phyloP scores from a whole-genome alignment of 2,797 vertebrate species.

The Acanthopagrus latus region DNA sequence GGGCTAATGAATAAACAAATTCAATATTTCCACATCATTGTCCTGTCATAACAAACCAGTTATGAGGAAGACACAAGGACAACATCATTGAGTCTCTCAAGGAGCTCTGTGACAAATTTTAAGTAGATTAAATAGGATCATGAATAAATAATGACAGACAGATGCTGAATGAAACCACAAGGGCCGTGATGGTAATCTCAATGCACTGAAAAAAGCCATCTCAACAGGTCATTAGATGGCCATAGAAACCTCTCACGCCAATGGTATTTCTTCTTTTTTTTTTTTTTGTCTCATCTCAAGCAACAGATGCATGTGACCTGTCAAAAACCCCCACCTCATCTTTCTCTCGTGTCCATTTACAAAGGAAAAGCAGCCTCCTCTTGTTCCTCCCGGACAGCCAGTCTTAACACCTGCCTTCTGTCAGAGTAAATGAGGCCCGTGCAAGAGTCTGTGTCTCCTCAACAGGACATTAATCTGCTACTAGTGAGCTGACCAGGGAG shows the following conservation, averaged over 20 bases:
- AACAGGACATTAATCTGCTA: slow-evolving; percentile 82
- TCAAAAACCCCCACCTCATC: slow-evolving; percentile 48
- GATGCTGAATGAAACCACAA: slow-evolving; percentile 49
- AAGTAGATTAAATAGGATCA: slow-evolving; percentile 42
- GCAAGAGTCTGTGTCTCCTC: slow-evolving; percentile 74
- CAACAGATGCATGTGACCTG: slow-evolving; percentile 37
- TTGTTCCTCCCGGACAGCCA: slow-evolving; percentile 62
- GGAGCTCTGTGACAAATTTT: slow-evolving; percentile 32
- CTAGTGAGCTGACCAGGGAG: slow-evolving; percentile 71
- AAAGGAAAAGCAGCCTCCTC: slow-evolving; percentile 56
- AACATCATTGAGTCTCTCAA: slow-evolving; percentile 23
- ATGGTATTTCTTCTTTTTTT: slow-evolving; percentile 20
- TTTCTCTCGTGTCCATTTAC: slow-evolving; percentile 69
- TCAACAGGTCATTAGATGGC: slow-evolving; percentile 5
- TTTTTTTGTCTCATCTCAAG: not conserved
- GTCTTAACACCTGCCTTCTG: slow-evolving; percentile 80
- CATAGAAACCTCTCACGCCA: slow-evolving; percentile 16
- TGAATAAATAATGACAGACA: slow-evolving; percentile 72
- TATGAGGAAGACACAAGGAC: slow-evolving; percentile 36
- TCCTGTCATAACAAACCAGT: slow-evolving; percentile 49
- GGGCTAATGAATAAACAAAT: slow-evolving; percentile 48
- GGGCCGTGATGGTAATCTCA: slow-evolving; percentile 32
- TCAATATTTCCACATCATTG: slow-evolving; percentile 40
- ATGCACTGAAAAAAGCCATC: not conserved
- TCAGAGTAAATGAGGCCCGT: slow-evolving; percentile 75